Conservation (phyloP, 2,113 vertebrate species). For the Panurus biarmicus region DNA sequence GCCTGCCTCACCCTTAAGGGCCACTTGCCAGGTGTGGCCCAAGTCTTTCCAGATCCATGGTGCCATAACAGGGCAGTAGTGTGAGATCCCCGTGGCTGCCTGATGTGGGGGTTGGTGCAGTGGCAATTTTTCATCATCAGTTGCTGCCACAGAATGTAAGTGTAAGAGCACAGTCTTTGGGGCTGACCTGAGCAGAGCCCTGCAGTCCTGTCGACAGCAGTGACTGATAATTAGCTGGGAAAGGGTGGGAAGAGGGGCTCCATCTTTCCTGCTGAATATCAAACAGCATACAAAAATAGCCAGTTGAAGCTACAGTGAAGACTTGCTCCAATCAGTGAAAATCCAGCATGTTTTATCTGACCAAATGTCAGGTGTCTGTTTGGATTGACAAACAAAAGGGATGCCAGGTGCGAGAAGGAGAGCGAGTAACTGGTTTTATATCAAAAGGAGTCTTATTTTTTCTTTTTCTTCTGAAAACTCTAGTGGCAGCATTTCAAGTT, state of each 20-base stretch:
- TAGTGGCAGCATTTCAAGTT: background rate
- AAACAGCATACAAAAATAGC: background rate
- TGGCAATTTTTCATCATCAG: background rate
- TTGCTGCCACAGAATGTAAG: background rate
- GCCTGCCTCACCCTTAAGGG: background rate
- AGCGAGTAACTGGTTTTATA: background rate
- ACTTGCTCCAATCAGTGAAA: background rate
- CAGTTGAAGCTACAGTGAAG: background rate
- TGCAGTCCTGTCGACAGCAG: background rate
- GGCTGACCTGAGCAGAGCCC: background rate
- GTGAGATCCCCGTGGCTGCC: background rate
- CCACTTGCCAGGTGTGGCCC: background rate
- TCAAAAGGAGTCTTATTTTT: constrained; percentile 1
- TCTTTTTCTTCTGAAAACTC: constrained; percentile 15
- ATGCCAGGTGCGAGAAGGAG: background rate
- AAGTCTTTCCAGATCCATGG: background rate
- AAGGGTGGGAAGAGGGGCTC: background rate
- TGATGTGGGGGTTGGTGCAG: background rate
- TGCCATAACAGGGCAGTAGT: rapidly evolving
- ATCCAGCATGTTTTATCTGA: background rate
- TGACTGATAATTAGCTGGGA: background rate
- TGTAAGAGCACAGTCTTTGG: background rate
- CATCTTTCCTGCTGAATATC: background rate
- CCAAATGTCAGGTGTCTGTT: constrained; percentile 5
- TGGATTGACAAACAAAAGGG: constrained; percentile 23